Base-by-base conservation (phyloP, 92 coral and sea anemone species). In the Phenganax stokvisi region DNA sequence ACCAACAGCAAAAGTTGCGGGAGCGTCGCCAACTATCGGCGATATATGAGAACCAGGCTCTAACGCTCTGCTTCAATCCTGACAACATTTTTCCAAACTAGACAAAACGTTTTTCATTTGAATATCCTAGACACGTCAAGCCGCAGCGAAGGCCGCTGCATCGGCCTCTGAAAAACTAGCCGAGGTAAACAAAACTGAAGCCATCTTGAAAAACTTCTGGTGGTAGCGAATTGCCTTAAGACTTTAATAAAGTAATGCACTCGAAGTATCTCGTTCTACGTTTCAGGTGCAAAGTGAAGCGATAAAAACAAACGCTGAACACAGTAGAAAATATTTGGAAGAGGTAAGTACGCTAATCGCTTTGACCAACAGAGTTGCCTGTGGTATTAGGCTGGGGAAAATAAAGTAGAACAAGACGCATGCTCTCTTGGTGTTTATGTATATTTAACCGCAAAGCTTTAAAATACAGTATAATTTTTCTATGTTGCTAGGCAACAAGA, bases 241-340 rank as follows among this genome's bases (percentile, higher is more conserved):
- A 81, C 86, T 64, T 81, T 92, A 54, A 81, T 91, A 62, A 82
- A 88, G 57, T 8, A 12, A 25, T 52, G 10, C 15, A 25, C 1
- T 17, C 51, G 74, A 20, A 28, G 52, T 55, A 30, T 55, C 57
- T 15, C 10, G 54, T 37, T 12, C 25, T 20, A 57, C 57, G 69
- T 59, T 56, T 75, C 73, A 96, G 99, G 96, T 91, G 29, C 97
- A 92, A 75, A 83, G 78, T 31, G 99, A 96, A 52, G 99, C 97
- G 7, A 89, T 97, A 0, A 84, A 89, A 66, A 85, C 89, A 27
- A 92, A 91, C 44, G 80, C 87, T 0, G 96, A 90, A 62, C 67
- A 79, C 65, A 88, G 96, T 9, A 89, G 92, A 54, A 92, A 86
- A 84, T 90, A 89, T 37, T 87, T 94, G 8, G 97, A 91, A 79